Evolutionary conservation across 2,888 invertebrate genomes (phyloP), one percentile per base, ranked within the genome.

Genomic region (Drosophila monieri): DNA sequence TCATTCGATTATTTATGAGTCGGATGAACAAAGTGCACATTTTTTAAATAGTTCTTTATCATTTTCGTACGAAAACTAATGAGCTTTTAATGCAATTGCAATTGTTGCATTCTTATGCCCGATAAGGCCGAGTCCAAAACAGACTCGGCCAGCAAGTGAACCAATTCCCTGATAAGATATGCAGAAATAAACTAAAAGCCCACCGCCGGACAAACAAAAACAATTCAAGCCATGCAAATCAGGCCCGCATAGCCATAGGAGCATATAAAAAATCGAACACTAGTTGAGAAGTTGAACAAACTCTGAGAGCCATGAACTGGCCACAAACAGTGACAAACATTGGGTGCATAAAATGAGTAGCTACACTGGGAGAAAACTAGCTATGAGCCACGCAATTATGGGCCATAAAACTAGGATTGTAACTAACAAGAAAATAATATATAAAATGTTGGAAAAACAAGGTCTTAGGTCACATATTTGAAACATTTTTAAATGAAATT

Each of bases 261-360:
- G 8, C 27, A 27, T 18, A 15, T 12, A 30, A 32, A 23, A 52
- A 49, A 68, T 59, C 59, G 68, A 52, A 53, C 57, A 21, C 52
- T 60, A 46, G 48, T 53, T 39, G 18, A 15, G 37, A 15, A 56
- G 81, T 78, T 84, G 86, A 84, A 86, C 52, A 84, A 81, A 86
- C 86, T 74, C 66, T 66, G 74, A 69, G 59, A 74, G 84, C 84
- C 84, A 73, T 84, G 84, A 84, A 84, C 85, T 70, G 69, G 68
- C 69, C 69, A 25, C 69, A 68, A 68, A 68, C 68, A 68, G 60
- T 47, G 44, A 51, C 67, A 69, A 69, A 54, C 61, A 61, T 54
- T 46, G 37, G 35, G 58, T 53, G 48, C 49, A 30, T 35, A 23
- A 58, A 67, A 58, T 32, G 44, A 44, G 44, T 30, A 60, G 51